Percentiles rank a stretch among this genome's conserved stretches.
Evolutionary conservation across 2,113 vertebrate species (phyloP).

Genomic region (Tupaia chinensis): DNA sequence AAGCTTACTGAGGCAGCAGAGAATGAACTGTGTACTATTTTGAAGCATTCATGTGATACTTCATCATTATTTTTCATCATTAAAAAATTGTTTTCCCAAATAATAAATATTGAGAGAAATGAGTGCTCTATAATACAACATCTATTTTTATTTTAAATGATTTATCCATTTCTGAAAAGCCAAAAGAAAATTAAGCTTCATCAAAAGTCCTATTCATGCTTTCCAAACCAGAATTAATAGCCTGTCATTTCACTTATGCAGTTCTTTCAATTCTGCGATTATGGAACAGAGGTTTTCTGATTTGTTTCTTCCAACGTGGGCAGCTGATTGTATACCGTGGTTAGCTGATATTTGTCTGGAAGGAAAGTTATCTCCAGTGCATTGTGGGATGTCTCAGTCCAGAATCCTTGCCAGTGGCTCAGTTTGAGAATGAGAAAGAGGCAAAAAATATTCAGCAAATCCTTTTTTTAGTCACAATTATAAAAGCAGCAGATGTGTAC

Average conservation of each 20-base stretch:
- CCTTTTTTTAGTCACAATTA: slow-evolving; percentile 67
- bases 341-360: slow-evolving; percentile 77
- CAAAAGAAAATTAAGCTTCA: slow-evolving; percentile 85
- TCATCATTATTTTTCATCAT: slow-evolving; percentile 79
- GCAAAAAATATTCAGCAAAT: slow-evolving; percentile 66
- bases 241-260: slow-evolving; percentile 84
- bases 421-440: slow-evolving; percentile 73
- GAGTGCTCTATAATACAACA: slow-evolving; percentile 62
- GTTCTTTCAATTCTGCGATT: slow-evolving; percentile 80
- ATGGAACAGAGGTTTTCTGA: slow-evolving; percentile 82
- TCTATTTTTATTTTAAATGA: slow-evolving; percentile 86
- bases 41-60: slow-evolving; percentile 58
- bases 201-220: slow-evolving; percentile 83
- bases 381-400: slow-evolving; percentile 61
- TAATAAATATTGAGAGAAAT: slow-evolving; percentile 82
- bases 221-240: slow-evolving; percentile 86
- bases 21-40: slow-evolving; percentile 46
- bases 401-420: slow-evolving; percentile 73
- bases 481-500: slow-evolving; percentile 68
- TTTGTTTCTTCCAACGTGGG: slow-evolving; percentile 81
- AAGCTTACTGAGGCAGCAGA: slow-evolving; percentile 59
- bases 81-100: slow-evolving; percentile 67
- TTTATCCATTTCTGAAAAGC: slow-evolving; percentile 81
- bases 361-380: slow-evolving; percentile 75
- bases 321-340: slow-evolving; percentile 75